Percentiles rank a stretch among this genome's conserved stretches.
Evolutionary conservation across 2,113 vertebrate genomes (phyloP).

Genomic region (Aramus guarauna): DNA sequence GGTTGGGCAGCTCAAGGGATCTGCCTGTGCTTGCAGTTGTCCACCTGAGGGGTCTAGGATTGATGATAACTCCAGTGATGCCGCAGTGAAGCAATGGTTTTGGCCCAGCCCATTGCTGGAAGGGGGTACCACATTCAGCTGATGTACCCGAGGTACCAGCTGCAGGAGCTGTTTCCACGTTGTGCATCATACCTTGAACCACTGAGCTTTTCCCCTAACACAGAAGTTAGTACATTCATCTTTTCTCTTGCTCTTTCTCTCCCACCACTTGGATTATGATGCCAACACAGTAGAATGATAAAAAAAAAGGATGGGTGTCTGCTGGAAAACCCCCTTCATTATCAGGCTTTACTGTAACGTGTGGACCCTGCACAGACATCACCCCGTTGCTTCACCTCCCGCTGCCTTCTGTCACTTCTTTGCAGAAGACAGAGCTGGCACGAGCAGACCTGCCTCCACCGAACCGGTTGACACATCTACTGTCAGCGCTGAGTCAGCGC

Average conservation of each 20-base stretch:
- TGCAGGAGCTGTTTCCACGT: neutral
- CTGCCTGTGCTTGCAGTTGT: neutral
- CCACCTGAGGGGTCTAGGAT: neutral
- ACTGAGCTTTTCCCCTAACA: neutral
- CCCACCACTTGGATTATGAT: neutral
- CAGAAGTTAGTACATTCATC: neutral
- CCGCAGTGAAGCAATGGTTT: neutral
- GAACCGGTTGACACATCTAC: neutral
- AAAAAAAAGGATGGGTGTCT: neutral
- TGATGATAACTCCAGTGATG: neutral
- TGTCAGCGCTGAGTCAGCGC: neutral
- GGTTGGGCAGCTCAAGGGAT: neutral
- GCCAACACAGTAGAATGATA: neutral
- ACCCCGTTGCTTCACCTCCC: neutral
- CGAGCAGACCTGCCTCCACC: neutral
- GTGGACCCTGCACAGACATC: neutral
- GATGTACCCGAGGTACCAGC: rapidly evolving
- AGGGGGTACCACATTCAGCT: neutral
- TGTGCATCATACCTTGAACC: neutral
- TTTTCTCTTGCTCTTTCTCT: neutral
- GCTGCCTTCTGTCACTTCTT: neutral
- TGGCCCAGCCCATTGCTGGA: neutral
- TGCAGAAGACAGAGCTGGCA: neutral
- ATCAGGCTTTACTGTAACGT: neutral
- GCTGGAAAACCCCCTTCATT: neutral